phyloP scores from a whole-genome alignment of 2,888 invertebrate genomes.

The Epinotia nisella region DNA sequence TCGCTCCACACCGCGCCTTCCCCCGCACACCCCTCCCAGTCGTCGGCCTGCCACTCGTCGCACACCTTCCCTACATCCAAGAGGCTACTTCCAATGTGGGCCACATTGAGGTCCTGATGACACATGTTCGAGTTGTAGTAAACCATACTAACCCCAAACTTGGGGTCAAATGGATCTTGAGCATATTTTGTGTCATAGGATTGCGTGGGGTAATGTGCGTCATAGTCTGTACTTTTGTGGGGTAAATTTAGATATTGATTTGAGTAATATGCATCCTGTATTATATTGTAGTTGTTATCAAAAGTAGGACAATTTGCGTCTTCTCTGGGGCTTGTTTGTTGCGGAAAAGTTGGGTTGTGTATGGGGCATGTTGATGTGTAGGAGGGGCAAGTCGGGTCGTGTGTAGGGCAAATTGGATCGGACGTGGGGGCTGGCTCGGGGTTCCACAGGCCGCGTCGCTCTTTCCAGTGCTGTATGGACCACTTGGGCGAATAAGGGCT shows the following conservation, averaged over 20 bases:
- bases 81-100: not conserved
- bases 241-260: not conserved
- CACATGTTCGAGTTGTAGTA: constrained; percentile 15
- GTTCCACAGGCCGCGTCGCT: constrained; percentile 18
- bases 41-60: not conserved
- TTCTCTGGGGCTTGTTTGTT: not conserved
- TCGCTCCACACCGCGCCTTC: constrained; percentile 17
- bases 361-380: not conserved
- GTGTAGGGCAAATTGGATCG: constrained; percentile 2
- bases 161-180: constrained; percentile 8
- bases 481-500: constrained; percentile 32
- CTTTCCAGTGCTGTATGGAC: constrained; percentile 40
- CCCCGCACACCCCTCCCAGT: constrained; percentile 10
- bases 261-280: constrained; percentile 8
- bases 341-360: not conserved
- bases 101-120: not conserved
- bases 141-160: not conserved
- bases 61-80: not conserved
- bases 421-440: not conserved
- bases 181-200: not conserved
- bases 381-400: not conserved
- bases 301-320: not conserved
- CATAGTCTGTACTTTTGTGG: not conserved
- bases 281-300: constrained; percentile 15
- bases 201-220: not conserved